A percentile compares a stretch with the other conserved stretches of the same genome.
Evolutionary conservation across 64 coral and sea anemone genomes (phyloP).

Genomic region (Catalaphyllia jardinei): DNA sequence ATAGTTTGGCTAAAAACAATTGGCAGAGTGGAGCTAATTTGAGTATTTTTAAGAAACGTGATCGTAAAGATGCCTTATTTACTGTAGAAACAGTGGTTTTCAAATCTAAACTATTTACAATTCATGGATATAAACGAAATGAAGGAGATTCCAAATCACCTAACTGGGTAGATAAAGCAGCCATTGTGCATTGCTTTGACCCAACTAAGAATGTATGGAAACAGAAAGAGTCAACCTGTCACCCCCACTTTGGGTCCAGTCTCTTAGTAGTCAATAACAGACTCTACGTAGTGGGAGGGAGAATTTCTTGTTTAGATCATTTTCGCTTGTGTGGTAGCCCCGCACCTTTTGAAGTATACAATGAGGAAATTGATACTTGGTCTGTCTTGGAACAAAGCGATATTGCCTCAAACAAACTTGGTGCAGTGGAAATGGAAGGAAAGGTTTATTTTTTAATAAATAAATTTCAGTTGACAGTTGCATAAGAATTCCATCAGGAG

Average conservation of each 20-base stretch:
- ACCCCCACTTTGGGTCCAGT: conserved; percentile 1
- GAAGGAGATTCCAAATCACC: neutral
- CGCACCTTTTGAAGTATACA: conserved; percentile 33
- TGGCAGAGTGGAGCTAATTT: neutral
- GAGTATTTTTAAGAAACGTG: neutral
- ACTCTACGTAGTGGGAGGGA: conserved; percentile 3
- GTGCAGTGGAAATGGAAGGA: neutral
- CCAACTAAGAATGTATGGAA: neutral
- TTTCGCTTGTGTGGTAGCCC: too few species aligned
- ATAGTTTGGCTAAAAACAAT: neutral
- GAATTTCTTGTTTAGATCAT: too few species aligned
- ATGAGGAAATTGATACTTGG: neutral
- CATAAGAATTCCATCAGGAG: conserved; percentile 7
- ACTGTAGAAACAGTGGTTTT: neutral
- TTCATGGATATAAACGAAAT: neutral
- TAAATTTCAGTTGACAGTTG: neutral
- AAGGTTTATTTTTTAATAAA: conserved; percentile 30
- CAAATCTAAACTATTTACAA: neutral
- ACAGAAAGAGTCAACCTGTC: neutral
- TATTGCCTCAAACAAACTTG: conserved; percentile 31
- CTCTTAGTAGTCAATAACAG: conserved; percentile 11
- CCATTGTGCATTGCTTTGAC: conserved; percentile 10
- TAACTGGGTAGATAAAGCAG: neutral
- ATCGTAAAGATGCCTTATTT: neutral
- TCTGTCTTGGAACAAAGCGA: conserved; percentile 7